Evolutionary conservation across 64 coral and sea anemone species (phyloP).

Genomic region (Anthopleura sola): DNA sequence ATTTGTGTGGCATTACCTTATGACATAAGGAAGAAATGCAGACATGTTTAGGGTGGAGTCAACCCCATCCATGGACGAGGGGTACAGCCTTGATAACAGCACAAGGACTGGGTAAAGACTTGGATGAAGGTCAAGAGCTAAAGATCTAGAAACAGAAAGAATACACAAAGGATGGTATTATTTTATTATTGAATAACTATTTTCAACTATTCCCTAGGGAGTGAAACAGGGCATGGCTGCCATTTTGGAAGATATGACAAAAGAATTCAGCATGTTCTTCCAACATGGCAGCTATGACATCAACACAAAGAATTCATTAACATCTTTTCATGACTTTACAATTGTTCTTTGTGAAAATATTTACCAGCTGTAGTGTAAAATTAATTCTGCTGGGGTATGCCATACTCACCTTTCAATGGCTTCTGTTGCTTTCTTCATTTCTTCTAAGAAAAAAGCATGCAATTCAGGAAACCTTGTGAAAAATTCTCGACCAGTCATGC

Average conservation of each 20-base stretch:
- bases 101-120: slow-evolving; percentile 94
- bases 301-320: too few relatives aligned
- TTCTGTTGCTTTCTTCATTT: slow-evolving; percentile 51
- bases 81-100: slow-evolving; percentile 78
- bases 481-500: slow-evolving; percentile 95
- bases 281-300: too few relatives aligned
- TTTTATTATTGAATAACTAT: too few relatives aligned
- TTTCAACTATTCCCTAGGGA: too few relatives aligned
- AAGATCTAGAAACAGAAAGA: slow-evolving; percentile 5
- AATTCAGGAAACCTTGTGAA: slow-evolving; percentile 90
- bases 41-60: slow-evolving; percentile 90
- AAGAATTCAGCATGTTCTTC: too few relatives aligned
- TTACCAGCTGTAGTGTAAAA: too few relatives aligned
- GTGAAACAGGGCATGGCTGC: too few relatives aligned
- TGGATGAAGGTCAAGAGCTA: slow-evolving; percentile 48
- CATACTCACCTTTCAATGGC: slow-evolving; percentile 63
- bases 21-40: slow-evolving; percentile 82
- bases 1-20: slow-evolving; percentile 42
- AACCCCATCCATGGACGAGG: slow-evolving; percentile 91
- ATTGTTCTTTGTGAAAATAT: too few relatives aligned
- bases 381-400: too few relatives aligned
- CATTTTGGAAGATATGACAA: too few relatives aligned
- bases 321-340: too few relatives aligned
- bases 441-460: slow-evolving; percentile 68
- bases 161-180: not conserved